Evolutionary conservation across 2,797 vertebrate genomes (phyloP).

Genomic region (Tokudaia tokunoshimensis): DNA sequence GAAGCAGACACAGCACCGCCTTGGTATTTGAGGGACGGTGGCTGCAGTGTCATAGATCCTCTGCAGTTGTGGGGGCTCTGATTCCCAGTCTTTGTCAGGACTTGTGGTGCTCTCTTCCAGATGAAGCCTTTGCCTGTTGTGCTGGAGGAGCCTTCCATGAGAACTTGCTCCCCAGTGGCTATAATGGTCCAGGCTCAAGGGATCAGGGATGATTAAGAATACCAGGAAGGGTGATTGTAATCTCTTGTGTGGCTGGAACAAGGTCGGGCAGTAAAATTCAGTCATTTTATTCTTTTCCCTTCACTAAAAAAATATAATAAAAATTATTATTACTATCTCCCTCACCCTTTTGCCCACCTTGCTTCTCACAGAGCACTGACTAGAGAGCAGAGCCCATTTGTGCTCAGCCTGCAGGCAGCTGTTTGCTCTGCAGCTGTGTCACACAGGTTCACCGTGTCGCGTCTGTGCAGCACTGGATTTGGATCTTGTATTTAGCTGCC

Average conservation of each 20-base stretch:
- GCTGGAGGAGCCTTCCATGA: neutral
- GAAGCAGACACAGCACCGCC: neutral
- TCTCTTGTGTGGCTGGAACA: constrained; percentile 49
- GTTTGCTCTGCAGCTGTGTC: constrained; percentile 87
- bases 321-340: constrained; percentile 2
- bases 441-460: constrained; percentile 89
- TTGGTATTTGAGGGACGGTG: constrained; percentile 2
- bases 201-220: constrained; percentile 50
- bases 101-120: constrained; percentile 2
- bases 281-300: constrained; percentile 46
- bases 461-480: constrained; percentile 92
- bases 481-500: constrained; percentile 93
- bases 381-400: constrained; percentile 86
- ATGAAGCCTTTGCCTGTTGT: neutral
- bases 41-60: neutral
- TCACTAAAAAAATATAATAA: constrained; percentile 4
- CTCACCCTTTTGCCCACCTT: constrained; percentile 68
- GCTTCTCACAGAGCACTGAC: constrained; percentile 86
- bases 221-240: constrained; percentile 32
- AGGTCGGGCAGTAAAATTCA: constrained; percentile 54
- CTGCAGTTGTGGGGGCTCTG: neutral
- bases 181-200: constrained; percentile 13
- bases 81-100: neutral
- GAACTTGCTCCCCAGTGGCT: neutral
- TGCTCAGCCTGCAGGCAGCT: constrained; percentile 88